Evolutionary conservation across 1,140 invertebrate genomes (phyloP).

Genomic region (Triops longicaudatus): DNA sequence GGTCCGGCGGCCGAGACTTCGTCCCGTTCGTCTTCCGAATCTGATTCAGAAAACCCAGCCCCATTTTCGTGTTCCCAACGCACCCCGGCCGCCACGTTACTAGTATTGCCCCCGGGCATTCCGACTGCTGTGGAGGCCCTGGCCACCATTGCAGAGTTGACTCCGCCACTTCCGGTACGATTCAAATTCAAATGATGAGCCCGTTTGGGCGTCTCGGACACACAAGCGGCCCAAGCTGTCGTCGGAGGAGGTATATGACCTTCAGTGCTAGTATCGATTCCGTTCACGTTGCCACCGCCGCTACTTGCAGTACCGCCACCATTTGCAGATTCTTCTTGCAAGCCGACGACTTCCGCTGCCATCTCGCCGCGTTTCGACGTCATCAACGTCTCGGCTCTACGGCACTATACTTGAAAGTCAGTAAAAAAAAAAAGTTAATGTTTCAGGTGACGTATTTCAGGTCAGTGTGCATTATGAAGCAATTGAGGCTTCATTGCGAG

Average conservation of each 20-base stretch:
- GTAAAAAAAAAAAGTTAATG: neutral
- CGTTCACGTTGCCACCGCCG: neutral
- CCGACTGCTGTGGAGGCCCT: neutral
- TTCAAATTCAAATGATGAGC: neutral
- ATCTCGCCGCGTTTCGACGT: neutral
- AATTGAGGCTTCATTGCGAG: neutral
- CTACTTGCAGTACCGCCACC: neutral
- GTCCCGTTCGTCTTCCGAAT: neutral
- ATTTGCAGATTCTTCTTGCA: constrained; percentile 1
- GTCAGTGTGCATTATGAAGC: neutral
- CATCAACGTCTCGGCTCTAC: neutral
- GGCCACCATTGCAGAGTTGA: neutral
- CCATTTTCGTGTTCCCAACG: neutral
- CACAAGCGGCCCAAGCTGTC: neutral
- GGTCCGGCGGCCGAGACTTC: neutral
- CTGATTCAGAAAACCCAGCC: neutral
- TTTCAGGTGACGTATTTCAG: neutral
- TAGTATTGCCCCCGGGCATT: neutral
- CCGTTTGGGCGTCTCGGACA: neutral
- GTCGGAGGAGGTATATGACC: neutral
- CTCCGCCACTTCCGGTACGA: neutral
- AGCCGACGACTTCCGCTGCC: neutral
- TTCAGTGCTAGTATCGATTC: neutral
- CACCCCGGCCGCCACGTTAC: neutral
- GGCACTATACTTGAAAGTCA: neutral